A percentile compares a stretch with the other conserved stretches of the same genome.
Conservation (phyloP, 2,797 vertebrate genomes). For the Tamandua tetradactyla region DNA sequence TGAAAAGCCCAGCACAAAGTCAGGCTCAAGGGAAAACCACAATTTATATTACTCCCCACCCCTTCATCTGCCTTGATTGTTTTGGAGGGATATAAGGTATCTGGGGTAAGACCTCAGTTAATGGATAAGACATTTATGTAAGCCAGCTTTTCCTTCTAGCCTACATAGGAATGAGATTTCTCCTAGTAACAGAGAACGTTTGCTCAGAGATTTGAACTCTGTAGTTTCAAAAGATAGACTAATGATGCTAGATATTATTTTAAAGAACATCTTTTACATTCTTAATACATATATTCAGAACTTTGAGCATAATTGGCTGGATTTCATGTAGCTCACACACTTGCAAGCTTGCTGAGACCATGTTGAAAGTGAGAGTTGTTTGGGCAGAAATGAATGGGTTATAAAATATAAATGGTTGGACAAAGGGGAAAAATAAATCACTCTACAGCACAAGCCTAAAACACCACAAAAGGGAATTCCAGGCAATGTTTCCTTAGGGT, state of each 20-base stretch:
- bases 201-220: background rate
- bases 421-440: background rate
- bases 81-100: background rate
- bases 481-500: background rate
- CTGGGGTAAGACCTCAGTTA: background rate
- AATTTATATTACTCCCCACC: background rate
- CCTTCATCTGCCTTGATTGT: background rate
- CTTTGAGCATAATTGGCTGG: background rate
- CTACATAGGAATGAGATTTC: background rate
- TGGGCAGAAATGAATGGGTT: background rate
- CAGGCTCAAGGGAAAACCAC: background rate
- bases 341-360: background rate
- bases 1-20: background rate
- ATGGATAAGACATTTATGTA: background rate
- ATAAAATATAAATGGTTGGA: slow-evolving; percentile 49
- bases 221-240: background rate
- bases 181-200: background rate
- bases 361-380: background rate
- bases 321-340: background rate
- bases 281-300: background rate
- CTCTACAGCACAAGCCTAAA: background rate
- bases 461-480: background rate
- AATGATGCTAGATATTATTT: background rate
- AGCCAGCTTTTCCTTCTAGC: background rate
- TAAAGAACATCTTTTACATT: background rate